These are phyloP conservation scores for Cordilura impudica DNA, from an alignment of 2,888 invertebrate species.

Conservation along the genomic window DNA sequence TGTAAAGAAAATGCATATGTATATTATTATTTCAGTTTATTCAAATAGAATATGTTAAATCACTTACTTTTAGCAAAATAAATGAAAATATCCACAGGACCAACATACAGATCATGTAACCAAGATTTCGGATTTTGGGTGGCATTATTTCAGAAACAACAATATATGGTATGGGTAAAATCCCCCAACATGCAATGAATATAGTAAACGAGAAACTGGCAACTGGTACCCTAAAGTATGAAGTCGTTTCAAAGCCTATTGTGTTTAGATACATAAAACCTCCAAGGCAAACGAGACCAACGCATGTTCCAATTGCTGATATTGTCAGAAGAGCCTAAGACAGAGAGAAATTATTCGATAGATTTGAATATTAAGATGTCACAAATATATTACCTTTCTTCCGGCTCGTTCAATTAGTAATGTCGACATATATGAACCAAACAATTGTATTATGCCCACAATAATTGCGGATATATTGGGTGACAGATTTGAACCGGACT, in stretches of 20 bases:
- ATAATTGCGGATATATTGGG: conserved; percentile 74
- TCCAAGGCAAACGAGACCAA: conserved; percentile 72
- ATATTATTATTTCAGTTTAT: neutral
- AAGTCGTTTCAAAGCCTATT: conserved; percentile 65
- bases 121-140: conserved; percentile 61
- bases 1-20: conserved; percentile 44
- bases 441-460: conserved; percentile 74
- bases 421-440: conserved; percentile 74
- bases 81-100: conserved; percentile 68
- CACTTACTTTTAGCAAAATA: conserved; percentile 68
- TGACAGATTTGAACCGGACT: conserved; percentile 73
- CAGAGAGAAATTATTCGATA: conserved; percentile 9
- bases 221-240: conserved; percentile 74
- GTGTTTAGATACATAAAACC: conserved; percentile 68
- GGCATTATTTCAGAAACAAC: conserved; percentile 69
- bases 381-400: conserved; percentile 72
- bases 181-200: conserved; percentile 73
- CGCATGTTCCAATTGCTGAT: conserved; percentile 72
- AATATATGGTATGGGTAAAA: conserved; percentile 74
- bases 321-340: conserved; percentile 66
- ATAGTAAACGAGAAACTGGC: conserved; percentile 75
- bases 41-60: no score
- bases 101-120: conserved; percentile 62
- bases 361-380: no score
- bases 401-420: conserved; percentile 75